Evolutionary conservation across 2,888 invertebrate species (phyloP).

Genomic region (Apomyelois bistriatella): DNA sequence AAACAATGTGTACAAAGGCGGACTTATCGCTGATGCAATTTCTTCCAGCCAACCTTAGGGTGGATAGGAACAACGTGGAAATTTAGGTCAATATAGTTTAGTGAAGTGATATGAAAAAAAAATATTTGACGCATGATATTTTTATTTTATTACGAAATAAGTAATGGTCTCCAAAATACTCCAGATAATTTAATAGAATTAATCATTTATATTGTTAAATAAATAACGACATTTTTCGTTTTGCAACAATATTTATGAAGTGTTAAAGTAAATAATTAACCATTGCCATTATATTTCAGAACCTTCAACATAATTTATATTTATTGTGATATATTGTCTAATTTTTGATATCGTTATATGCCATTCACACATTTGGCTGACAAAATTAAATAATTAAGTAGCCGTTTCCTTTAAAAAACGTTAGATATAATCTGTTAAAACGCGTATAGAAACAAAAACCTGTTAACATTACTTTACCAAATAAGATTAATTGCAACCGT

Average conservation of each 20-base stretch:
- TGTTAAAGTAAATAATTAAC: slow-evolving; percentile 19
- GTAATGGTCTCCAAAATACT: too few relatives aligned
- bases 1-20: too few relatives aligned
- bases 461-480: background rate
- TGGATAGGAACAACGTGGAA: too few relatives aligned
- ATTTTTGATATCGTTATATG: slow-evolving; percentile 15
- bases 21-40: too few relatives aligned
- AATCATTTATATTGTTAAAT: too few relatives aligned
- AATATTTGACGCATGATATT: too few relatives aligned
- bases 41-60: too few relatives aligned
- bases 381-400: slow-evolving; percentile 28
- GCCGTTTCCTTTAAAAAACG: background rate
- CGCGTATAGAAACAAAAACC: background rate
- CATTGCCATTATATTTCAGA: slow-evolving; percentile 20
- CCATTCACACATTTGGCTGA: slow-evolving; percentile 23
- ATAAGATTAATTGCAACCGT: background rate
- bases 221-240: background rate
- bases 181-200: too few relatives aligned
- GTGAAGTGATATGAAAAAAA: too few relatives aligned
- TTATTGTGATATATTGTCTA: slow-evolving; percentile 24
- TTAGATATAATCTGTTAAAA: background rate
- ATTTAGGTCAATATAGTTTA: too few relatives aligned
- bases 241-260: slow-evolving; percentile 18
- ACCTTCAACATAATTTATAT: slow-evolving; percentile 27
- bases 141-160: too few relatives aligned